These are phyloP conservation scores for Tillus elongatus DNA, from an alignment of 2,888 invertebrate species.

Conservation along the genomic window DNA sequence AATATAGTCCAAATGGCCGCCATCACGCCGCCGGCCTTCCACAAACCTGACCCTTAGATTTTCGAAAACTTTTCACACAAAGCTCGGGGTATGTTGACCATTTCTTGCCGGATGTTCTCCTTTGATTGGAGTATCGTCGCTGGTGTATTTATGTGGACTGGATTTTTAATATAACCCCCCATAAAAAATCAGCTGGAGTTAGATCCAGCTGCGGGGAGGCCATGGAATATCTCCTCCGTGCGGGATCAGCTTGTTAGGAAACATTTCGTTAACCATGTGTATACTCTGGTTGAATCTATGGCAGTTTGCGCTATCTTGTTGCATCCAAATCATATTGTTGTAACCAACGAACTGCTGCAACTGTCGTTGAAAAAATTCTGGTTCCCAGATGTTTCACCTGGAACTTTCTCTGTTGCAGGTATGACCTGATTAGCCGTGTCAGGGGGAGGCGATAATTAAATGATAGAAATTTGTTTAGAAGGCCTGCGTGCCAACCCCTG, in stretches of 20 bases:
- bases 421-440: no score
- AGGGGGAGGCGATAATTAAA: no score
- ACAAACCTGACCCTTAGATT: background rate
- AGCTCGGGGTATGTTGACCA: background rate
- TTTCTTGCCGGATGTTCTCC: background rate
- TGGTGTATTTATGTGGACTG: background rate
- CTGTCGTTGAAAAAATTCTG: background rate
- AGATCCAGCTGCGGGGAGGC: background rate
- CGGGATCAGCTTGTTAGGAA: background rate
- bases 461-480: no score
- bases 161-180: no score
- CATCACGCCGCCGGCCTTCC: slow-evolving; percentile 1
- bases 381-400: no score
- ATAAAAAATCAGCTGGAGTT: no score
- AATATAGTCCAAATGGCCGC: background rate
- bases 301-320: background rate
- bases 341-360: background rate
- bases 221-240: background rate
- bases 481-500: no score
- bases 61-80: background rate
- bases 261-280: background rate
- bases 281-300: background rate
- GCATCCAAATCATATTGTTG: background rate
- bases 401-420: no score
- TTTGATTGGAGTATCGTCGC: background rate